Evolutionary conservation across 2,797 vertebrate species (phyloP).

Genomic region (Choloepus didactylus): DNA sequence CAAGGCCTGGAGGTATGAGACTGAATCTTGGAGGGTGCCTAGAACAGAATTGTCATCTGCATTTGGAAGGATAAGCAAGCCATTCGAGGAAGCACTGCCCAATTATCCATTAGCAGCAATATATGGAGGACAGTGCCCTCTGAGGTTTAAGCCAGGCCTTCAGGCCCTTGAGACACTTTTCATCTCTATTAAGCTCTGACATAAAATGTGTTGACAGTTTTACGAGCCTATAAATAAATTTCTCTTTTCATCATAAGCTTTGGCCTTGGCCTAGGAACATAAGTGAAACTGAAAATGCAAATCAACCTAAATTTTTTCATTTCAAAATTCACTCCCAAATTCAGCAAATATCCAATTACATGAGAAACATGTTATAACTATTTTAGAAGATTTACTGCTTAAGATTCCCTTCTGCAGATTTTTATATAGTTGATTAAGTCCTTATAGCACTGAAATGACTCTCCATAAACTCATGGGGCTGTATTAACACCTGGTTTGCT

Average conservation of each 20-base stretch:
- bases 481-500: constrained; percentile 4
- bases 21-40: not conserved
- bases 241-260: not conserved
- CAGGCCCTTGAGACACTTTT: not conserved
- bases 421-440: not conserved
- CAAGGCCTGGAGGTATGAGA: not conserved
- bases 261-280: not conserved
- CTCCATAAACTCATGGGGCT: not conserved
- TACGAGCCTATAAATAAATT: constrained; percentile 49
- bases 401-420: not conserved
- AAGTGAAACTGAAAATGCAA: constrained; percentile 56
- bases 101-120: not conserved
- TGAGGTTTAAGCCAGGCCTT: not conserved
- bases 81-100: not conserved
- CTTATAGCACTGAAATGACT: not conserved
- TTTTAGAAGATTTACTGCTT: constrained; percentile 9
- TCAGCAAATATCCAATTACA: not conserved
- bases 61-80: constrained; percentile 16
- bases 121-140: not conserved
- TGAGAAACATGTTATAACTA: not conserved
- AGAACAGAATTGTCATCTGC: not conserved
- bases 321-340: constrained; percentile 36
- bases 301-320: constrained; percentile 20
- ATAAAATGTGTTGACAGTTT: constrained; percentile 22
- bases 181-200: not conserved